Evolutionary conservation across 1,140 invertebrate genomes (phyloP).

Genomic region (Diprion similis): DNA sequence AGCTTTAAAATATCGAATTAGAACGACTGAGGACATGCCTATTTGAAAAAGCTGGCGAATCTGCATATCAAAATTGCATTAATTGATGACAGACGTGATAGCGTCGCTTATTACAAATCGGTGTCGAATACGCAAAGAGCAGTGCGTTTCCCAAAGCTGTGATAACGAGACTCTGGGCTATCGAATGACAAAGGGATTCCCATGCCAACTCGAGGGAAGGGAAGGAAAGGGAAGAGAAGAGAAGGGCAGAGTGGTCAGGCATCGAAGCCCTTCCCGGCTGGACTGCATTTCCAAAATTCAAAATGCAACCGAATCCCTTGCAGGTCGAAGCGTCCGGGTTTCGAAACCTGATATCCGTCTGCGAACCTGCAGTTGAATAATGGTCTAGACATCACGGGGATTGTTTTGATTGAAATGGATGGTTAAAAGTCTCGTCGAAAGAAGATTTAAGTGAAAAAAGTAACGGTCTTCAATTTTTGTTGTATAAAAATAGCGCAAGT

Average conservation of each 20-base stretch:
- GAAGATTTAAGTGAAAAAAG: too few relatives aligned
- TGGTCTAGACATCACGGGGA: too few relatives aligned
- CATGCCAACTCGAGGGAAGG: constrained; percentile 28
- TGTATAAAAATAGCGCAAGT: too few relatives aligned
- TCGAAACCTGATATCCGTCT: too few relatives aligned
- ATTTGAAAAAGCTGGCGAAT: not conserved
- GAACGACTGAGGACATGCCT: not conserved
- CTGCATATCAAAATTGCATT: constrained; percentile 4
- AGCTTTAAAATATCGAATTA: not conserved
- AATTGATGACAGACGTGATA: not conserved
- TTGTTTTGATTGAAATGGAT: too few relatives aligned
- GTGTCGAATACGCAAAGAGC: constrained; percentile 29
- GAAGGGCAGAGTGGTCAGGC: constrained; percentile 20
- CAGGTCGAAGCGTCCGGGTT: not conserved
- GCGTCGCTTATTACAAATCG: constrained; percentile 21
- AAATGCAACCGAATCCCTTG: constrained; percentile 51
- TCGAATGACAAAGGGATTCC: constrained; percentile 53
- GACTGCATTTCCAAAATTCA: constrained; percentile 51
- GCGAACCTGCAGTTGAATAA: too few relatives aligned
- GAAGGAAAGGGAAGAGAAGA: constrained; percentile 19
- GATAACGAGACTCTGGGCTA: constrained; percentile 53
- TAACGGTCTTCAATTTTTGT: too few relatives aligned
- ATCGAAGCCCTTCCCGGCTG: too few relatives aligned
- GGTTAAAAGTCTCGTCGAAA: too few relatives aligned
- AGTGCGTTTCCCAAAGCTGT: constrained; percentile 50